Evolutionary conservation across 2,113 vertebrate species (phyloP).

Genomic region (Chionomys nivalis): DNA sequence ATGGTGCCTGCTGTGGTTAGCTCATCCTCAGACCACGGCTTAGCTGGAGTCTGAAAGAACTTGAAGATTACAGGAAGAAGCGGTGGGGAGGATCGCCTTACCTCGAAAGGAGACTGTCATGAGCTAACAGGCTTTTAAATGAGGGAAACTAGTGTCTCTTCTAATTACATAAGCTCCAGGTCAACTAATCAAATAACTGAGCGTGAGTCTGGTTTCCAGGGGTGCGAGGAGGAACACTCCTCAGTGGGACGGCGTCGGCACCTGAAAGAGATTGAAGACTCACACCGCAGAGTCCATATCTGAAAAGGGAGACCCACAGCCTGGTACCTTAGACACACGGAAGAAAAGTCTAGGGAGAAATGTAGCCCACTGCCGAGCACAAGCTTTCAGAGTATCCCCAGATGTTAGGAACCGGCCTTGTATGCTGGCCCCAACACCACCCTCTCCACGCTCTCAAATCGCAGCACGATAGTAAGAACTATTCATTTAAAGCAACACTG

Average conservation of each 20-base stretch:
- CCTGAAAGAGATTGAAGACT: conserved; percentile 62
- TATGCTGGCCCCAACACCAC: conserved; percentile 7
- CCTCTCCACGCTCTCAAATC: background rate
- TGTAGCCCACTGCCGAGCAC: conserved; percentile 13
- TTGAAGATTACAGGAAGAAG: conserved; percentile 77
- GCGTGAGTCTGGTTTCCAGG: conserved; percentile 71
- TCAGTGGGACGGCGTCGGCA: conserved; percentile 52
- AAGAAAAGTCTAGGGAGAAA: conserved; percentile 35
- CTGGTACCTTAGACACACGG: conserved; percentile 43
- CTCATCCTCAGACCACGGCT: conserved; percentile 76
- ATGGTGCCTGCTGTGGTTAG: conserved; percentile 71
- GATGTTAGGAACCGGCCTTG: conserved; percentile 25
- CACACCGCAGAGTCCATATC: conserved; percentile 5
- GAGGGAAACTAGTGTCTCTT: conserved; percentile 83
- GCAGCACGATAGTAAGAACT: conserved; percentile 19
- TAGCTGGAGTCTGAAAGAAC: conserved; percentile 80
- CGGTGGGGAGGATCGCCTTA: conserved; percentile 75
- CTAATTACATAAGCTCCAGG: conserved; percentile 88
- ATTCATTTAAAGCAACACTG: conserved; percentile 47
- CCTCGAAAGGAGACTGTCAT: conserved; percentile 85
- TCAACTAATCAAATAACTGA: conserved; percentile 84
- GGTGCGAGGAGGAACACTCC: conserved; percentile 57
- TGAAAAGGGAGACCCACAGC: background rate
- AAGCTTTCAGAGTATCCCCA: background rate
- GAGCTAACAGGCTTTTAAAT: conserved; percentile 85